Evolutionary conservation across 2,113 vertebrate species (phyloP), one percentile per base, ranked within the genome.

Genomic region (Rhabdomys dilectus): DNA sequence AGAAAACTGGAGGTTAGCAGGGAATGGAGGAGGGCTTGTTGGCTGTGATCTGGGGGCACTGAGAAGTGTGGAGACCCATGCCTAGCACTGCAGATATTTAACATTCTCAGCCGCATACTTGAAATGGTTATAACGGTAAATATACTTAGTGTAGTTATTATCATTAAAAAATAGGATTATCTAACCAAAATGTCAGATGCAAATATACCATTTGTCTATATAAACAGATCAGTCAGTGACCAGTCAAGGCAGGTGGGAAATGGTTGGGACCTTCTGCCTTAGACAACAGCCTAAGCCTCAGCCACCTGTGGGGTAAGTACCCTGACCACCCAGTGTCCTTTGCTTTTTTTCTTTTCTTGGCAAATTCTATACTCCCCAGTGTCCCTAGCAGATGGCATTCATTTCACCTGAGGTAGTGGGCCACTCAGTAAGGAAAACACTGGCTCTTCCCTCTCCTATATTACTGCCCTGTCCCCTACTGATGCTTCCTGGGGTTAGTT

Each of bases 121-220:
- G 64, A 85, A 31, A 86, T 29, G 56, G 58, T 84, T 15, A 42
- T 5, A 3, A 29, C 11, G 39, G 39, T 64, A 45, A 66, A 34
- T 45, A 64, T 7, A 45, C 31, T 64, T 62, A 62, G 13, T 84
- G 26, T 86, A 21, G 24, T 86, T 66, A 66, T 66, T 48, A 34
- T 26, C 56, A 42, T 64, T 85, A 3, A 84, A 96, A 97, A 96
- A 75, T 51, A 91, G 62, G 96, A 29, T 96, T 89, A 92, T 95
- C 91, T 97, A 24, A 24, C 7, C 16, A 42, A 80, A 98, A 96
- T 89, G 90, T 89, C 97, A 97, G 88, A 26, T 97, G 96, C 96
- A 85, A 64, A 45, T 34, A 8, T 84, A 60, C 36, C 58, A 88
- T 94, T 97, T 97, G 97, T 97, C 96, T 97, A 93, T 97, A 92